A percentile compares a stretch with the other conserved stretches of the same genome.
Conservation (phyloP, 1,140 invertebrate genomes). For the Theocolax elegans region DNA sequence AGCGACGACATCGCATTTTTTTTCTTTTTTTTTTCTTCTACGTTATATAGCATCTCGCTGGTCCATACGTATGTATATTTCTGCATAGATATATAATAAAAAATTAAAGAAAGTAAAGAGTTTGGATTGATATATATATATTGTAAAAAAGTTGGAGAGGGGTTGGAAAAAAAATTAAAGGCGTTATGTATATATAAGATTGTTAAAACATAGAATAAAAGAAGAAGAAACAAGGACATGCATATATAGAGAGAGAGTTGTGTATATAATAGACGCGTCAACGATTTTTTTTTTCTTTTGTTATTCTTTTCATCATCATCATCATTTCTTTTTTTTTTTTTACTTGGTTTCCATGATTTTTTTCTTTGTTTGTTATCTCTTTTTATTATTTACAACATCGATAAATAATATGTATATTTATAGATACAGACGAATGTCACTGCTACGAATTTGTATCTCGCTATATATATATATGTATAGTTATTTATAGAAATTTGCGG, state of each 20-base stretch:
- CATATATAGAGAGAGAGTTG: conserved; percentile 15
- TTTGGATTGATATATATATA: background rate
- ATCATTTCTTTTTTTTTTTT: conserved; percentile 23
- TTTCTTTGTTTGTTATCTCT: conserved; percentile 16
- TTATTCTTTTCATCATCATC: background rate
- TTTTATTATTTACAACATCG: conserved; percentile 45
- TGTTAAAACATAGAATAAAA: conserved; percentile 1
- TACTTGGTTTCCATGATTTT: conserved; percentile 25
- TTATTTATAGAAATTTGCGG: conserved; percentile 41
- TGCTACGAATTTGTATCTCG: conserved; percentile 35
- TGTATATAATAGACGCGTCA: conserved; percentile 29
- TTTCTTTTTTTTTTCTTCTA: background rate
- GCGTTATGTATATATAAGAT: too few species aligned
- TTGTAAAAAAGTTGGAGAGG: conserved; percentile 3
- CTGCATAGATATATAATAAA: background rate
- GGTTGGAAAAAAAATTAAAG: too few species aligned
- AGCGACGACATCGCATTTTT: conserved; percentile 50
- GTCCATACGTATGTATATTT: background rate
- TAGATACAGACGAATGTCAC: conserved; percentile 43
- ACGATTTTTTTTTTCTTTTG: conserved; percentile 25
- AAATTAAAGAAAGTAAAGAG: too few species aligned
- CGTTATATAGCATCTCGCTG: background rate
- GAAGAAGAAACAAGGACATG: conserved; percentile 28
- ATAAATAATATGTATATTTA: conserved; percentile 42
- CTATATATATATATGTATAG: too few species aligned